These are phyloP conservation scores for Pachliopta kotzebuea DNA, from an alignment of 2,888 invertebrate species.

Conservation along the genomic window DNA sequence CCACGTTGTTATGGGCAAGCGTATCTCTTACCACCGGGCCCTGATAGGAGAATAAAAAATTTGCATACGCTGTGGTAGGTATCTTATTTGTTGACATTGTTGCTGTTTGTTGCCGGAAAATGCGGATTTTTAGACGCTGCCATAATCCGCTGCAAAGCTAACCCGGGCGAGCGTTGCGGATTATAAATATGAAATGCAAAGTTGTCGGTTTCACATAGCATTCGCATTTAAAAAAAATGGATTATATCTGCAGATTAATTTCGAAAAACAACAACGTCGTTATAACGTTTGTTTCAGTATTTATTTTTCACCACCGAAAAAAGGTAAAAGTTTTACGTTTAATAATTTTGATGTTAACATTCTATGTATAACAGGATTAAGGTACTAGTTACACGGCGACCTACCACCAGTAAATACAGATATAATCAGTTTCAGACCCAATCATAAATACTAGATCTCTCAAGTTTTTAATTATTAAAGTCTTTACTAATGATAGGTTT, in stretches of 20 bases:
- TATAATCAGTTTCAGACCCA: too few species aligned
- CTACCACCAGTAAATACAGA: too few species aligned
- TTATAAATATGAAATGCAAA: conserved; percentile 20
- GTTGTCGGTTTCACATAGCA: conserved; percentile 4
- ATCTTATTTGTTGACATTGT: conserved; percentile 1
- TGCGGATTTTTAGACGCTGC: neutral
- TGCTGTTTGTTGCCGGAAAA: neutral
- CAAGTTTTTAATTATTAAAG: too few species aligned
- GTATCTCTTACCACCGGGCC: neutral
- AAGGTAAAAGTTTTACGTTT: neutral
- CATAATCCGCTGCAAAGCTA: conserved; percentile 2
- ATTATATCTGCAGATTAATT: neutral
- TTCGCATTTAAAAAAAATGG: neutral
- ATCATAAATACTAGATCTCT: too few species aligned
- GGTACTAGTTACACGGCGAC: too few species aligned
- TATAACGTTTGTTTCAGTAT: neutral
- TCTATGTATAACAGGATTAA: too few species aligned
- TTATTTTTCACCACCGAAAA: neutral
- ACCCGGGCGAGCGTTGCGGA: conserved; percentile 6
- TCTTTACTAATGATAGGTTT: too few species aligned
- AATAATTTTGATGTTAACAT: neutral
- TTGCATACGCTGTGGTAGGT: neutral
- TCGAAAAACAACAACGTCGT: neutral
- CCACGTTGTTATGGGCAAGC: too few species aligned
- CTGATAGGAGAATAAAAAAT: neutral